Evolutionary conservation across 2,113 vertebrate species (phyloP).

Genomic region (Marcusenius ussheri): DNA sequence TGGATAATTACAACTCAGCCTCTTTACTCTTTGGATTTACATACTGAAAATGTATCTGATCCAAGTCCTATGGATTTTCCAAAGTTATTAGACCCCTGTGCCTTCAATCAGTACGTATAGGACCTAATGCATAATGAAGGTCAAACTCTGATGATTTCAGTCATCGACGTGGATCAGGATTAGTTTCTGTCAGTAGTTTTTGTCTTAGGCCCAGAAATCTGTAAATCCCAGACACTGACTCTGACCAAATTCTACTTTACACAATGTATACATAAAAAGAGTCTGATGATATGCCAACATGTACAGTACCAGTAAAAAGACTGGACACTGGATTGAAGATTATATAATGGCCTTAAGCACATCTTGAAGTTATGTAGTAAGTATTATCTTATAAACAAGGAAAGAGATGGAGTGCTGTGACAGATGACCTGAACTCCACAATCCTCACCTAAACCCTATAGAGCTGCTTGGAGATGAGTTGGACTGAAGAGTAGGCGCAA

Average conservation of each 20-base stretch:
- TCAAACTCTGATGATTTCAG: neutral
- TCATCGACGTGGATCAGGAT: neutral
- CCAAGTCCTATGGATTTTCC: neutral
- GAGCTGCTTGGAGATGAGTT: neutral
- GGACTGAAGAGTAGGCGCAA: neutral
- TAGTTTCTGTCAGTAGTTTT: neutral
- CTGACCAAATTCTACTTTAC: neutral
- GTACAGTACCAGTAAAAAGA: neutral
- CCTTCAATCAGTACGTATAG: neutral
- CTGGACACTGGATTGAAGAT: neutral
- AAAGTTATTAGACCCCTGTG: neutral
- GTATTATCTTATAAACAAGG: neutral
- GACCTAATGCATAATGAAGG: slow-evolving; percentile 10
- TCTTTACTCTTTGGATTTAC: neutral
- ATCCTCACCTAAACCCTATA: neutral
- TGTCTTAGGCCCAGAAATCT: slow-evolving; percentile 13
- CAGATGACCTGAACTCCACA: neutral
- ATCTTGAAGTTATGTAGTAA: neutral
- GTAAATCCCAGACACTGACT: slow-evolving; percentile 47
- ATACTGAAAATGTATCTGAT: slow-evolving; percentile 1
- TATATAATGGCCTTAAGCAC: neutral
- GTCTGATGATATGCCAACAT: neutral
- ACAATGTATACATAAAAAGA: neutral
- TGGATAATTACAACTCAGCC: neutral
- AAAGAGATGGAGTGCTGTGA: neutral